Evolutionary conservation across 2,797 vertebrate genomes (phyloP).

Genomic region (Myotis myotis): DNA sequence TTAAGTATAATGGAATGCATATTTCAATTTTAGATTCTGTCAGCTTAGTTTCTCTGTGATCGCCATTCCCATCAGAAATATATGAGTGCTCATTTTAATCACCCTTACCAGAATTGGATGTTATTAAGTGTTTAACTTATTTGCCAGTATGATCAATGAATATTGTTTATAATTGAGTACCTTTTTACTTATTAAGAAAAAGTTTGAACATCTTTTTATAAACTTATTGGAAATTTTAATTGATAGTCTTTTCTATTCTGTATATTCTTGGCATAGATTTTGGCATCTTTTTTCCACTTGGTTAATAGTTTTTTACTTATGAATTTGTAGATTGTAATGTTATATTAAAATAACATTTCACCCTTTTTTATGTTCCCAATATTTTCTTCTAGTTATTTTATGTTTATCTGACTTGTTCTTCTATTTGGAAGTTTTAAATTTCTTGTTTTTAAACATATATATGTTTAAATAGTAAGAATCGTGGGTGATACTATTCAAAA

Average conservation of each 20-base stretch:
- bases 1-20: not conserved
- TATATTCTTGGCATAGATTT: not conserved
- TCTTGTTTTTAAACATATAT: not conserved
- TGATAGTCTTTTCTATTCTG: not conserved
- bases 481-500: not conserved
- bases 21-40: not conserved
- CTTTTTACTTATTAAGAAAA: not conserved
- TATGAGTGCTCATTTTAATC: not conserved
- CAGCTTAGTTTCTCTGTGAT: not conserved
- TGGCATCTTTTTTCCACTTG: not conserved
- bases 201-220: not conserved
- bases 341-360: not conserved
- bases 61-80: not conserved
- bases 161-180: not conserved
- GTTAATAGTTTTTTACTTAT: not conserved
- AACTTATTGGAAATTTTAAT: not conserved
- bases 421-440: not conserved
- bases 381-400: not conserved
- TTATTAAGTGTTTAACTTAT: not conserved
- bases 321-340: not conserved
- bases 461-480: not conserved
- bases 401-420: not conserved
- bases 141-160: not conserved
- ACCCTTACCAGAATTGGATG: not conserved
- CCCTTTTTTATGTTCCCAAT: not conserved